These are phyloP conservation scores for Seriola quinqueradiata DNA, from an alignment of 2,113 vertebrate species.

Conservation along the genomic window DNA sequence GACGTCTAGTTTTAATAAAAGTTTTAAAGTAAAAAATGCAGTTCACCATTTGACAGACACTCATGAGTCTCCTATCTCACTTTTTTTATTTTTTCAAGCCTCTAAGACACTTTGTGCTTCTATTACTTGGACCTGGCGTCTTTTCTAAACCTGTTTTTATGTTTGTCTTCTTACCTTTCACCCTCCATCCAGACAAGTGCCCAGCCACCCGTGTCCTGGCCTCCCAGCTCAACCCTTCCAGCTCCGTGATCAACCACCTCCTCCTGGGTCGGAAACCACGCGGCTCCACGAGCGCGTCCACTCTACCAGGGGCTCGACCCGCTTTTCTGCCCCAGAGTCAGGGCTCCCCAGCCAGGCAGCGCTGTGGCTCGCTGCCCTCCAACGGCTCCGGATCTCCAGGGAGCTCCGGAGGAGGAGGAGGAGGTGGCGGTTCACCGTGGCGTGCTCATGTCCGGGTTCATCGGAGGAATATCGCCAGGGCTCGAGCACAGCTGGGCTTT, in stretches of 20 bases:
- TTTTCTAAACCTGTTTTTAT: background rate
- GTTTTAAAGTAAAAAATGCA: background rate
- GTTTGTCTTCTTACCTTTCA: background rate
- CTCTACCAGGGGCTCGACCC: slow-evolving; percentile 64
- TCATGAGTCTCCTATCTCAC: background rate
- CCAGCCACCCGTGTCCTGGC: slow-evolving; percentile 92
- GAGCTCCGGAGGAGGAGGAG: slow-evolving; percentile 81
- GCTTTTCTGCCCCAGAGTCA: slow-evolving; percentile 75
- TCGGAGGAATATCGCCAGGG: slow-evolving; percentile 88
- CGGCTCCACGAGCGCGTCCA: slow-evolving; percentile 1
- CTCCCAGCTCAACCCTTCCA: slow-evolving; percentile 92
- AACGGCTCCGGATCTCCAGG: slow-evolving; percentile 68
- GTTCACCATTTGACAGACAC: background rate
- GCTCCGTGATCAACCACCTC: slow-evolving; percentile 96
- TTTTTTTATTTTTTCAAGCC: background rate
- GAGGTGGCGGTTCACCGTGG: slow-evolving; percentile 91
- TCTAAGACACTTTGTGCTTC: background rate
- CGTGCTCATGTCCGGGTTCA: slow-evolving; percentile 92
- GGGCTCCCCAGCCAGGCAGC: slow-evolving; percentile 54
- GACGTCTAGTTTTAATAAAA: background rate
- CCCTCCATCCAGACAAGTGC: slow-evolving; percentile 89
- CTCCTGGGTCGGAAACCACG: slow-evolving; percentile 93
- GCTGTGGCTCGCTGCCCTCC: slow-evolving; percentile 43
- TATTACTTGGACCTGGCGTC: background rate
- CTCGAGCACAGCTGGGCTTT: slow-evolving; percentile 89